phyloP scores from a whole-genome alignment of 2,888 invertebrate genomes.

The Ichneumon xanthorius region DNA sequence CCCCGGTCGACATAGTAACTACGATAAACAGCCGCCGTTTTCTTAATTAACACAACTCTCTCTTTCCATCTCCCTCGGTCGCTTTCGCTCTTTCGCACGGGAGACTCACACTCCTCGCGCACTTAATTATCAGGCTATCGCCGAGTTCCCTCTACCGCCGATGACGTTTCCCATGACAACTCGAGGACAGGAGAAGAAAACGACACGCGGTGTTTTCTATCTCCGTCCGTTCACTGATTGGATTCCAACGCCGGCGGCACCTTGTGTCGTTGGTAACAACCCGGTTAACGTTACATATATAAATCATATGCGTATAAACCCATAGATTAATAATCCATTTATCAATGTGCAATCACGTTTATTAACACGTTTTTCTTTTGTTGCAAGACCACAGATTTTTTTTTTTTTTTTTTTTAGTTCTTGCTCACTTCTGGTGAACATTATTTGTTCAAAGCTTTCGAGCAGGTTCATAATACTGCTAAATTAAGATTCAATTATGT shows the following conservation, averaged over 20 bases:
- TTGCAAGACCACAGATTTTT: slow-evolving; percentile 12
- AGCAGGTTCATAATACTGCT: background rate
- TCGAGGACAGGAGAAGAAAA: slow-evolving; percentile 43
- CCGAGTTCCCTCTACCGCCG: slow-evolving; percentile 23
- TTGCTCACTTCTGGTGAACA: background rate
- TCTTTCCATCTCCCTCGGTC: background rate
- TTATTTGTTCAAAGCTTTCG: background rate
- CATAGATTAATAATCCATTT: slow-evolving; percentile 60
- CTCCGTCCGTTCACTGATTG: slow-evolving; percentile 52
- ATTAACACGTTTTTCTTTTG: slow-evolving; percentile 10
- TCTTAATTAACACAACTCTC: slow-evolving; percentile 56
- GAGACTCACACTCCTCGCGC: slow-evolving; percentile 10
- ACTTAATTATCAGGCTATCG: slow-evolving; percentile 53
- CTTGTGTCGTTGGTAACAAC: slow-evolving; percentile 48
- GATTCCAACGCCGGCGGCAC: slow-evolving; percentile 57
- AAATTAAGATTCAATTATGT: slow-evolving; percentile 16
- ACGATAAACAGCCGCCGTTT: slow-evolving; percentile 60
- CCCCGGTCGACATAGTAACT: slow-evolving; percentile 46
- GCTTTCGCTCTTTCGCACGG: background rate
- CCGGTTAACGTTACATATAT: slow-evolving; percentile 56
- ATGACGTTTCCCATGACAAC: slow-evolving; percentile 41
- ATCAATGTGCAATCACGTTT: slow-evolving; percentile 49
- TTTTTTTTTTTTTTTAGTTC: background rate
- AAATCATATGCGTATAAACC: slow-evolving; percentile 34
- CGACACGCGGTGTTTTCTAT: slow-evolving; percentile 29